A percentile compares a stretch with the other conserved stretches of the same genome.
These are phyloP conservation scores for Tetranychus cinnabarinus DNA, from an alignment of 1,140 invertebrate species.

Conservation along the genomic window DNA sequence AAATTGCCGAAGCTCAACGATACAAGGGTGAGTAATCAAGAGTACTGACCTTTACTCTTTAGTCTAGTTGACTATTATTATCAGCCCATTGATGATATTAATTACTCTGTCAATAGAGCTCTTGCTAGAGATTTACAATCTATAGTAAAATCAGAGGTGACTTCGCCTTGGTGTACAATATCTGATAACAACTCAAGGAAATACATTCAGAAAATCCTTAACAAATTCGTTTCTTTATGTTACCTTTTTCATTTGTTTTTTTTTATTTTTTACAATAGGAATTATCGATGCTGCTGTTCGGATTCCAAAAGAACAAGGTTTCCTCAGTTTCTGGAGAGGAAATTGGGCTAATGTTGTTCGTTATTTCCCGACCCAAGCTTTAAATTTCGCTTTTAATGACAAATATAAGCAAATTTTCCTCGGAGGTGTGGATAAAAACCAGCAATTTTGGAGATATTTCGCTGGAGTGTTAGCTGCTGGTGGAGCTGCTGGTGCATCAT, in stretches of 20 bases:
- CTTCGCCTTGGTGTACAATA: no score
- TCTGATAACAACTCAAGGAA: no score
- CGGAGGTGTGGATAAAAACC: constrained; percentile 56
- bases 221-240: no score
- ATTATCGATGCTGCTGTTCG: constrained; percentile 62
- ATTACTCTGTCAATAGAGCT: no score
- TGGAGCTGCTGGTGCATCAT: constrained; percentile 76
- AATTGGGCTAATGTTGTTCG: constrained; percentile 77
- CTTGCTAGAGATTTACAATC: no score
- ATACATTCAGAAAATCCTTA: no score
- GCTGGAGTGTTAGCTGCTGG: constrained; percentile 68
- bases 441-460: constrained; percentile 65
- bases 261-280: constrained; percentile 21
- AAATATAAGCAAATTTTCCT: constrained; percentile 36
- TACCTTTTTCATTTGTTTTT: background rate
- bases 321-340: constrained; percentile 75
- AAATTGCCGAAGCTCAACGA: constrained; percentile 47
- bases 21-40: constrained; percentile 42
- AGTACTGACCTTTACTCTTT: background rate
- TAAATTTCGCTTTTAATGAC: constrained; percentile 90
- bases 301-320: constrained; percentile 64
- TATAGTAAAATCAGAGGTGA: no score
- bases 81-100: no score
- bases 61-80: no score
- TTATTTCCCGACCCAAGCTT: constrained; percentile 82